Base-by-base conservation (phyloP, 1,140 invertebrate species). In the Drosophila serrata region DNA sequence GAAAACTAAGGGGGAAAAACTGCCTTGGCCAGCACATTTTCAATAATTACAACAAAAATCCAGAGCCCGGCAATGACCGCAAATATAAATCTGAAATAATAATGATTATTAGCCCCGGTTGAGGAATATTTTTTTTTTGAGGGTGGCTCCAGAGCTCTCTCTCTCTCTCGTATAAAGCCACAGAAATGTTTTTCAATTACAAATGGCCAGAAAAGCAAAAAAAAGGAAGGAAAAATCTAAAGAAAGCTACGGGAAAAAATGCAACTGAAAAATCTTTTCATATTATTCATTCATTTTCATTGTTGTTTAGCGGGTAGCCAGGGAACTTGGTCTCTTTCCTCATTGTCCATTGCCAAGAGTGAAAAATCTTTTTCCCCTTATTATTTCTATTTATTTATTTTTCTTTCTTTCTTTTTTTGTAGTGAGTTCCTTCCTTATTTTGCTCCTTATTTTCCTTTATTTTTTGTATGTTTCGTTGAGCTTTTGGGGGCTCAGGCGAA, bases 221-320 rank as follows among this genome's bases (percentile, higher is more conserved):
- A n/a, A n/a, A n/a, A n/a, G n/a, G n/a, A n/a, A n/a, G n/a, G 15
- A 39, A 37, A 6, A 6, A 17, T 42, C n/a, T 12, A 55, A 75
- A 17, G 15, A 35, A 57, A 76, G 39, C 43, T 55, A 51, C 24
- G 59, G 58, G 39, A 59, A 67, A 67, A 79, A 79, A 73, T 70
- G 65, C 65, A 81, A 68, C 78, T 81, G 62, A 81, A 75, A 76
- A 81, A 77, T 81, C 59, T 59, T 78, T 59, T 57, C 67, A 82
- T 79, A 81, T 81, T 82, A 72, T 81, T 82, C 79, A 82, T 82
- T 82, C 61, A 82, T 82, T 82, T 82, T 78, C 79, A 82, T 82
- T 82, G 79, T 78, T 82, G 67, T 78, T 82, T 67, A 15, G 39
- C 22, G 31, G 33, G 24, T n/a, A n/a, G 57, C 46, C 33, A 37